phyloP scores from a whole-genome alignment of 1,140 invertebrate species.

The Watersipora subatra region DNA sequence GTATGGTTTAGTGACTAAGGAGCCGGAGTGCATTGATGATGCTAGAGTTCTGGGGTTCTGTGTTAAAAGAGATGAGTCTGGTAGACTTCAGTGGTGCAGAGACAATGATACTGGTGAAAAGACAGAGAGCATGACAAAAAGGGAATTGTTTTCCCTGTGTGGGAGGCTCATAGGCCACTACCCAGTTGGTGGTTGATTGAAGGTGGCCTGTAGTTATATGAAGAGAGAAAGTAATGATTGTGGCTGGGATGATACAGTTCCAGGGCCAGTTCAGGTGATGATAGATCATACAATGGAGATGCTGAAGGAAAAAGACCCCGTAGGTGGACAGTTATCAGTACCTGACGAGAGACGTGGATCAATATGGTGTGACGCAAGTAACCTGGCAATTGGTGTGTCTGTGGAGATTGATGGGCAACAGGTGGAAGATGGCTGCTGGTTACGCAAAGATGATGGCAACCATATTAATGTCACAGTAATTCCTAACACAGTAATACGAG shows the following conservation, averaged over 20 bases:
- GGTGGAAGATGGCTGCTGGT: not conserved
- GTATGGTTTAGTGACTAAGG: not conserved
- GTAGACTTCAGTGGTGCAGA: not conserved
- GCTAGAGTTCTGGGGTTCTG: not conserved
- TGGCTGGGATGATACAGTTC: not conserved
- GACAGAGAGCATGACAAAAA: not conserved
- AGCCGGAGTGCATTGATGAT: not conserved
- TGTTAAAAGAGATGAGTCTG: not conserved
- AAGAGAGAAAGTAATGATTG: not conserved
- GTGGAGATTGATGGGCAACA: not conserved
- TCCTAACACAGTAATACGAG: not conserved
- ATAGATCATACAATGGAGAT: not conserved
- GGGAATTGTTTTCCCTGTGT: not conserved
- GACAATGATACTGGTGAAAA: not conserved
- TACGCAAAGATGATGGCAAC: not conserved
- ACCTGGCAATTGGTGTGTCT: not conserved
- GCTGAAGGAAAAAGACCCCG: not conserved
- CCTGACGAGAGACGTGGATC: not conserved
- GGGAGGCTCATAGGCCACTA: not conserved
- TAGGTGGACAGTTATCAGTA: not conserved
- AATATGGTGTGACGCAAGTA: constrained; percentile 1
- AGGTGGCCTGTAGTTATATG: not conserved
- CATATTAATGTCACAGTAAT: constrained; percentile 3
- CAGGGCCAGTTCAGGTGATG: not conserved
- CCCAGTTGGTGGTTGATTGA: not conserved